Evolutionary conservation across 2,888 invertebrate species (phyloP), one percentile per base, ranked within the genome.

Genomic region (Drosophila pseudotalamancana): DNA sequence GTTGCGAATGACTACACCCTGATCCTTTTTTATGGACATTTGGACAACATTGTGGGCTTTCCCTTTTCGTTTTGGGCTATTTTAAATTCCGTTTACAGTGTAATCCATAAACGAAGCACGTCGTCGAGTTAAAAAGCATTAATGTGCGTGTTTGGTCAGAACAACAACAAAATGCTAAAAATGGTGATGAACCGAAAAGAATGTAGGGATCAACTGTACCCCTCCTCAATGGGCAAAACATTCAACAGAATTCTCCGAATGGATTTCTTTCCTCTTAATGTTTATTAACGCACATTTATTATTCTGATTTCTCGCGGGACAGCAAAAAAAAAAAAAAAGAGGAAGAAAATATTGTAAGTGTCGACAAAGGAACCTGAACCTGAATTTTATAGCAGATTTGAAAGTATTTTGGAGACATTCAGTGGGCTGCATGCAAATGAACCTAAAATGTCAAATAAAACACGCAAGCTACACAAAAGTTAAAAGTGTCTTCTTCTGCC

Each of bases 1-100:
- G 19, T 55, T 54, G 50, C 49, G 57, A 67, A 60, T 48, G 80
- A 71, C 72, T 80, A 67, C 69, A 60, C 45, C 40, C 73, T 74
- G 81, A 86, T 81, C 81, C 87, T 69, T 77, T 85, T 85, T 86
- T 83, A 81, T 83, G 74, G 69, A 67, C 67, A 77, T 83, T 81
- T 73, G 63, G 65, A 50, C 68, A 66, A 50, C 68, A 66, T 65
- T 43, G 53, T 76, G 11, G 32, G 39, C 8, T 34, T 11, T 34
- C 23, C 6, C 40, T 31, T 19, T 21, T 42, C 21, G 62, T 48
- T 42, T 5, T 42, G 51, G 42, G n/a, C 49, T 54, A 45, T 64
- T 74, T 77, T 62, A 74, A 76, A 74, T 71, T 74, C 49, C 12
- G 27, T 40, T 40, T 56, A 31, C 42, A 48, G 27, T 77, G 66